phyloP scores from a whole-genome alignment of 2,797 vertebrate species.

The Fistularia commersonii region DNA sequence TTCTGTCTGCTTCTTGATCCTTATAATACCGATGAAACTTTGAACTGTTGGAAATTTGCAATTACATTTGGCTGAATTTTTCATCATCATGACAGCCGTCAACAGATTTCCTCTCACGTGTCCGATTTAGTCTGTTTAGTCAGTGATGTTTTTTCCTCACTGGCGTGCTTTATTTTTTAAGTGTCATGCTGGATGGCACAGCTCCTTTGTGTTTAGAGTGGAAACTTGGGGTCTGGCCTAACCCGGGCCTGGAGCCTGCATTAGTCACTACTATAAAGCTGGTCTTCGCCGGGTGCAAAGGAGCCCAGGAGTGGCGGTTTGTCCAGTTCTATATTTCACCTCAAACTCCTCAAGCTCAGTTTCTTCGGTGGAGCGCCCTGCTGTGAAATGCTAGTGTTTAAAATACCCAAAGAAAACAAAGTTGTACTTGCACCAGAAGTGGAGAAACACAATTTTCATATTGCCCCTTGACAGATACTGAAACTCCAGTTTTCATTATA shows the following conservation, averaged over 20 bases:
- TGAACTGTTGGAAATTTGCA: too few species aligned
- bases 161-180: slow-evolving; percentile 7
- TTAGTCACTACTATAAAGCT: slow-evolving; percentile 26
- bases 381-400: too few species aligned
- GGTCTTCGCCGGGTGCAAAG: slow-evolving; percentile 10
- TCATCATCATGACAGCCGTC: neutral
- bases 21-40: too few species aligned
- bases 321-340: slow-evolving; percentile 13
- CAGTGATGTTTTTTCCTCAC: slow-evolving; percentile 3
- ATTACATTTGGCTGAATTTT: too few species aligned
- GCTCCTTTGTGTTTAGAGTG: slow-evolving; percentile 16
- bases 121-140: slow-evolving; percentile 14
- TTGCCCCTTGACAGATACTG: too few species aligned
- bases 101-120: slow-evolving; percentile 28
- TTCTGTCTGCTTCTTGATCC: too few species aligned
- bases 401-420: too few species aligned
- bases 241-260: slow-evolving; percentile 12
- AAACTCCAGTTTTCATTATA: too few species aligned
- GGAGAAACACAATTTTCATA: too few species aligned
- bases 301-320: slow-evolving; percentile 17
- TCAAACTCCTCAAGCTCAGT: slow-evolving; percentile 13
- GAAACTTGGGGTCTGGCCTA: slow-evolving; percentile 15
- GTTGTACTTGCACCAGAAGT: too few species aligned
- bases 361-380: too few species aligned
- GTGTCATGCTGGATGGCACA: slow-evolving; percentile 17